Evolutionary conservation across 2,888 invertebrate genomes (phyloP), one percentile per base, ranked within the genome.

Genomic region (Geotrupes spiniger): DNA sequence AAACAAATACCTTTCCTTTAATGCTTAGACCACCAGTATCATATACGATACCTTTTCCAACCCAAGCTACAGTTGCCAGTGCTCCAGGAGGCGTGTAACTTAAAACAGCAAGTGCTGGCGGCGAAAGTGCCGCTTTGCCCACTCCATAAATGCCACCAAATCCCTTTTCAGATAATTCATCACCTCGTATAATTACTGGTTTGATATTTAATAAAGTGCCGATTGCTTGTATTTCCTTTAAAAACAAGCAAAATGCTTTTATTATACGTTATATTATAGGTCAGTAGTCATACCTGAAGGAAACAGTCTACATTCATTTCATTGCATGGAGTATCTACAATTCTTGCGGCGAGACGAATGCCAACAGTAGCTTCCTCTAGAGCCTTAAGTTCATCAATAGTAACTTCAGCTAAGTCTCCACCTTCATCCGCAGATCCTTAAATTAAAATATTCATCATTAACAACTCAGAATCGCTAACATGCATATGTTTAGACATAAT

Each of bases 21-120:
- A 95, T 87, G 73, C 91, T 90, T 51, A 94, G 83, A 16, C 94
- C 94, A 64, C 94, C 94, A 55, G 93, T 94, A 67, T 95, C 94
- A 68, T 90, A 94, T 3, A 94, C 92, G 68, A 95, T 93, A 41
- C 94, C 94, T 74, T 95, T 94, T 41, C 94, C 94, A 33, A 94
- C 93, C 84, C 92, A 87, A 1, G 93, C 92, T 49, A 92, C 82
- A 1, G 80, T 83, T 56, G 78, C 50, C 68, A 76, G 45, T 4
- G 86, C 85, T 0, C 78, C 81, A 2, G 75, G 72, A 2, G 85
- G 81, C 2, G 61, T 66, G 70, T 87, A 79, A 42, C 83, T 82
- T 14, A 91, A 76, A 1, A 82, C 76, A 2, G 85, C 87, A 2
- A 91, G 75, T 14, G 78, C 78, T 5, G 82, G 83, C 1, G 82